These are phyloP conservation scores for Carabus problematicus DNA, from an alignment of 2,888 invertebrate species.

Conservation along the genomic window DNA sequence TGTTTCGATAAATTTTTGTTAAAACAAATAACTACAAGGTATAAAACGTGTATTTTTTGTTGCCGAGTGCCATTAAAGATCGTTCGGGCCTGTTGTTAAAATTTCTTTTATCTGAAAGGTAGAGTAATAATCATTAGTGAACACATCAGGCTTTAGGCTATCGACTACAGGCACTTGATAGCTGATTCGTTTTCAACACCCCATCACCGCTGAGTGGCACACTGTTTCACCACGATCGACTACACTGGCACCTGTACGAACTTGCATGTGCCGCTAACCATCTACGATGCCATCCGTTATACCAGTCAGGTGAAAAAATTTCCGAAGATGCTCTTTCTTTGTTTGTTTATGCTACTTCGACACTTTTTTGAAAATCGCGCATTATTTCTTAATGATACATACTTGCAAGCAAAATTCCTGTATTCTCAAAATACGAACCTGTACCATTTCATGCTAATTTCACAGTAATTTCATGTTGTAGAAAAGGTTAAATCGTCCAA, in stretches of 20 bases:
- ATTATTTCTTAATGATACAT: too few relatives aligned
- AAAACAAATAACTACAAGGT: conserved; percentile 40
- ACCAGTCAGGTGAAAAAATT: conserved; percentile 31
- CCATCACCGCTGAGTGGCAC: neutral
- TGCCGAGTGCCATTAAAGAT: conserved; percentile 36
- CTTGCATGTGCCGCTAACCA: conserved; percentile 3
- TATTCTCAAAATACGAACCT: too few relatives aligned
- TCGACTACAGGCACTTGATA: conserved; percentile 38
- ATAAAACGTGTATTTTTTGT: conserved; percentile 39
- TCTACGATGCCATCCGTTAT: conserved; percentile 2
- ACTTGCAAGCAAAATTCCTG: too few relatives aligned
- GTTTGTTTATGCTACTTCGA: conserved; percentile 33
- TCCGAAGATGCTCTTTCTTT: conserved; percentile 26
- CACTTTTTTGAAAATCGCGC: conserved; percentile 26
- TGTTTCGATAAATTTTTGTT: conserved; percentile 41
- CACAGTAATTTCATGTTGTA: too few relatives aligned
- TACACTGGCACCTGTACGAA: neutral
- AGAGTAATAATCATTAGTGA: conserved; percentile 54
- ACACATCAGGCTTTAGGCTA: conserved; percentile 40
- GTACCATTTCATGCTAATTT: too few relatives aligned
- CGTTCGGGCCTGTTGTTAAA: conserved; percentile 35
- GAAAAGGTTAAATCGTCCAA: too few relatives aligned
- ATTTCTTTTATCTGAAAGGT: conserved; percentile 51
- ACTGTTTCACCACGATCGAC: neutral
- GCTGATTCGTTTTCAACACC: conserved; percentile 22